Evolutionary conservation across 2,797 vertebrate species (phyloP).

Genomic region (Silurus aristotelis): DNA sequence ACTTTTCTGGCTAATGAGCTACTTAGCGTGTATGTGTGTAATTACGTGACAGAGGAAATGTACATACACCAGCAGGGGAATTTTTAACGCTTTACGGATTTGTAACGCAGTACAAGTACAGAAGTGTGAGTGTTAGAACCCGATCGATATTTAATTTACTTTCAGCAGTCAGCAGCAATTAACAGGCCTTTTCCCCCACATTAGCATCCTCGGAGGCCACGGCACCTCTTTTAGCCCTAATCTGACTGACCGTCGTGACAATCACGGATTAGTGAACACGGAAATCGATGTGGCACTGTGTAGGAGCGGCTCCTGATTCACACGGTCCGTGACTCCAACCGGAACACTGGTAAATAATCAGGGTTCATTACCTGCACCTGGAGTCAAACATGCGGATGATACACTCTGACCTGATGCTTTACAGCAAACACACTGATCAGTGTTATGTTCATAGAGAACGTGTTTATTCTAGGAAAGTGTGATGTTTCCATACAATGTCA

Average conservation of each 20-base stretch:
- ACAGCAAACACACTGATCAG: background rate
- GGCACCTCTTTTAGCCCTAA: slow-evolving; percentile 65
- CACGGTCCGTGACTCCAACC: slow-evolving; percentile 47
- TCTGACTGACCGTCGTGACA: slow-evolving; percentile 76
- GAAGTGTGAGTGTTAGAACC: slow-evolving; percentile 70
- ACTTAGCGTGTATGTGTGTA: slow-evolving; percentile 64
- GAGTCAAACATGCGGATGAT: background rate
- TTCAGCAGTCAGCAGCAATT: slow-evolving; percentile 82
- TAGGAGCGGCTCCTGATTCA: slow-evolving; percentile 43
- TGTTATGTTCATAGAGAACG: background rate
- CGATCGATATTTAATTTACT: slow-evolving; percentile 86
- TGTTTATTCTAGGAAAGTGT: background rate
- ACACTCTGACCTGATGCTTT: background rate
- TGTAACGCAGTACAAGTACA: slow-evolving; percentile 80
- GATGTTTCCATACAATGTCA: too few species aligned
- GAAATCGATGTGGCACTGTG: slow-evolving; percentile 68
- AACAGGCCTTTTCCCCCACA: slow-evolving; percentile 71
- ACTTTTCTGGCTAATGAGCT: slow-evolving; percentile 59
- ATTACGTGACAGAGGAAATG: slow-evolving; percentile 73
- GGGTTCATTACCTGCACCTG: background rate
- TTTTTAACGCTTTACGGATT: slow-evolving; percentile 71
- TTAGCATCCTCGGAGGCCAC: slow-evolving; percentile 71
- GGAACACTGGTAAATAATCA: slow-evolving; percentile 59
- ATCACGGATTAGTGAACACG: slow-evolving; percentile 70
- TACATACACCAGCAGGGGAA: slow-evolving; percentile 69